Evolutionary conservation across 2,888 invertebrate genomes (phyloP).

Genomic region (Acholoe squamosa): DNA sequence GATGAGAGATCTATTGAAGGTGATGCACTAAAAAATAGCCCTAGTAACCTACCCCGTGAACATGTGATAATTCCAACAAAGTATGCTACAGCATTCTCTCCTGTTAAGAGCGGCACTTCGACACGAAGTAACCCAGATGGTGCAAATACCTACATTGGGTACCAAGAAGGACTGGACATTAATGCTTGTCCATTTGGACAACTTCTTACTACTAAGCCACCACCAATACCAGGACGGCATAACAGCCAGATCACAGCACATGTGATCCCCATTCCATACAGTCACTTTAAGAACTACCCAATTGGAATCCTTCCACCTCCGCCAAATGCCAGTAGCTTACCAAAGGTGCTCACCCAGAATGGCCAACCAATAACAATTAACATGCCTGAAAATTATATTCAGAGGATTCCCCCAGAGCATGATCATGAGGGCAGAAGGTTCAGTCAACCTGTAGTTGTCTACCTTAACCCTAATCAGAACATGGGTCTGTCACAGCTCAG

Average conservation of each 20-base stretch:
- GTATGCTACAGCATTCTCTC: constrained; percentile 36
- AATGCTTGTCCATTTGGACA: neutral
- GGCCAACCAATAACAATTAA: constrained; percentile 11
- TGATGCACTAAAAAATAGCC: neutral
- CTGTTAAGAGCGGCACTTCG: neutral
- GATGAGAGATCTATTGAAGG: neutral
- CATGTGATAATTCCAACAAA: constrained; percentile 48
- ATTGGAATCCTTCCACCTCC: constrained; percentile 25
- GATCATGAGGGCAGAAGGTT: constrained; percentile 54
- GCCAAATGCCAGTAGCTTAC: neutral
- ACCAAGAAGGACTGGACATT: constrained; percentile 42
- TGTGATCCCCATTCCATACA: constrained; percentile 58
- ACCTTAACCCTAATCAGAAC: constrained; percentile 53
- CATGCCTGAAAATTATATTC: constrained; percentile 54
- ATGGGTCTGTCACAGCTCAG: constrained; percentile 67
- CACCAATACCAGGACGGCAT: constrained; percentile 41
- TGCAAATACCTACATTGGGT: constrained; percentile 49
- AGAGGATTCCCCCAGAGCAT: constrained; percentile 49
- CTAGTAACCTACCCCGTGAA: neutral
- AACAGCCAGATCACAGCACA: constrained; percentile 54
- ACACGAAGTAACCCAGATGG: constrained; percentile 3
- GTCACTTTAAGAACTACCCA: constrained; percentile 39
- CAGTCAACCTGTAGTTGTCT: constrained; percentile 60
- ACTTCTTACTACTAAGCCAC: constrained; percentile 11
- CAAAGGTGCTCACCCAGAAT: neutral